Evolutionary conservation across 2,888 invertebrate species (phyloP).

Genomic region (Chironomus riparius): DNA sequence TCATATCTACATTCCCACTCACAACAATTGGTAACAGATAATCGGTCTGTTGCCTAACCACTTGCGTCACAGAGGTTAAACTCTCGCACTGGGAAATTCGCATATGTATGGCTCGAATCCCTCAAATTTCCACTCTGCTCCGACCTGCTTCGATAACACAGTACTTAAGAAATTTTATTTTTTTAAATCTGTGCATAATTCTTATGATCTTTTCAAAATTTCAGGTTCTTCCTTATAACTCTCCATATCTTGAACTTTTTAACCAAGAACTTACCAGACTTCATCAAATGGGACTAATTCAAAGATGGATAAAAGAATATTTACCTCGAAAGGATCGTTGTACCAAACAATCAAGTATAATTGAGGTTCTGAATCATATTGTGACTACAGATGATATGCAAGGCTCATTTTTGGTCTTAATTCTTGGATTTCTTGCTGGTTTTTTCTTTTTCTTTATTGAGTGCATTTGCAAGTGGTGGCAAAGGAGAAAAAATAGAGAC

Average conservation of each 20-base stretch:
- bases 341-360: conserved; percentile 52
- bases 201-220: neutral
- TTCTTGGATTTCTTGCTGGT: conserved; percentile 54
- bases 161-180: too few relatives aligned
- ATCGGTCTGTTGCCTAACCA: too few relatives aligned
- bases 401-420: conserved; percentile 78
- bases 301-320: conserved; percentile 71
- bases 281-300: conserved; percentile 75
- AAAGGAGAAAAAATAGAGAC: conserved; percentile 38
- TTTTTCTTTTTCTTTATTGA: conserved; percentile 44
- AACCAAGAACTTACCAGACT: conserved; percentile 70
- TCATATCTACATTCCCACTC: too few relatives aligned
- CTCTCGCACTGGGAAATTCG: too few relatives aligned
- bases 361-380: conserved; percentile 74
- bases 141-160: too few relatives aligned
- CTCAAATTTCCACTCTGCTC: too few relatives aligned
- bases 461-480: conserved; percentile 42
- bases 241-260: conserved; percentile 66
- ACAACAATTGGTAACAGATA: too few relatives aligned
- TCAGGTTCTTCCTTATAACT: conserved; percentile 61
- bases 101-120: too few relatives aligned
- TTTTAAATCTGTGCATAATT: too few relatives aligned
- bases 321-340: conserved; percentile 72
- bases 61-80: too few relatives aligned
- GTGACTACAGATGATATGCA: conserved; percentile 88